phyloP scores from a whole-genome alignment of 2,888 invertebrate genomes.

The Ornithoptera priamus region DNA sequence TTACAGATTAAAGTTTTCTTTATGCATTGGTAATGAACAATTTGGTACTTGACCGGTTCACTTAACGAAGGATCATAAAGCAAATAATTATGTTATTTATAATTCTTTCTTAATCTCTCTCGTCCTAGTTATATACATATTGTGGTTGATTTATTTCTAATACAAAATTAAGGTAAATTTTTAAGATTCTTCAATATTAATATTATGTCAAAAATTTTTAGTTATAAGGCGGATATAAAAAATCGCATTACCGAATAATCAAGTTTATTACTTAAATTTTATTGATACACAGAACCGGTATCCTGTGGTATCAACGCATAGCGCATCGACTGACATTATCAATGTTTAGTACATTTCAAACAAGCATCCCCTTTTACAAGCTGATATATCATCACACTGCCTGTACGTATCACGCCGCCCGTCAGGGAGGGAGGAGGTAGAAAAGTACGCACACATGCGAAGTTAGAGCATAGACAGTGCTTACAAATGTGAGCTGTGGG shows the following conservation, averaged over 20 bases:
- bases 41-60: no score
- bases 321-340: slow-evolving; percentile 21
- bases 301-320: slow-evolving; percentile 23
- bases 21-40: no score
- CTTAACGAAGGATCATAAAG: no score
- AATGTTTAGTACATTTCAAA: slow-evolving; percentile 30
- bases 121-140: not conserved
- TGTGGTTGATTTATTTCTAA: no score
- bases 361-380: slow-evolving; percentile 32
- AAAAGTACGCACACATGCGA: slow-evolving; percentile 28
- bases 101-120: not conserved
- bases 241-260: not conserved
- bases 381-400: slow-evolving; percentile 33
- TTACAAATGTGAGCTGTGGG: slow-evolving; percentile 35
- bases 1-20: no score
- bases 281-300: slow-evolving; percentile 22
- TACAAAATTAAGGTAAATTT: not conserved
- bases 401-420: slow-evolving; percentile 27
- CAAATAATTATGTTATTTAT: no score
- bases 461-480: slow-evolving; percentile 31
- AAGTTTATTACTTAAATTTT: slow-evolving; percentile 23
- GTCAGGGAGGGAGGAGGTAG: slow-evolving; percentile 21
- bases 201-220: no score
- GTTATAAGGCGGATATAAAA: not conserved
- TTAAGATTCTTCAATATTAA: not conserved